Evolutionary conservation across 1,140 invertebrate genomes (phyloP), one percentile per base, ranked within the genome.

Genomic region (Leptonema lineaticorne): DNA sequence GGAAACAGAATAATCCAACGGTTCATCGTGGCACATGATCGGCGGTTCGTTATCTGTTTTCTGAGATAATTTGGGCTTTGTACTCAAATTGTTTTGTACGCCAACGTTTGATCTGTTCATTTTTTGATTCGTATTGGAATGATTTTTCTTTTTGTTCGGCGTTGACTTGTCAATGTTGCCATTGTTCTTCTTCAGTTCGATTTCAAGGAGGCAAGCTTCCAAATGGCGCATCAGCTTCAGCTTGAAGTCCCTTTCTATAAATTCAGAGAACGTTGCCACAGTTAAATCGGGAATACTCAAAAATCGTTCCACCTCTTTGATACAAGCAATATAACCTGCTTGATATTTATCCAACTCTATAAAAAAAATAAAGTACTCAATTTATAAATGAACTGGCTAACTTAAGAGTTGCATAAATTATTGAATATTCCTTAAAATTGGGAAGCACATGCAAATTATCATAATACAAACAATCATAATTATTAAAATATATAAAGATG

Each of bases 311-410:
- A 88, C 82, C 83, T 94, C 92, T 67, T 87, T 80, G 0, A 90
- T 89, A 75, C 92, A 94, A 78, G 93, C 92, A 74, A 89, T 85
- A 78, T 92, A 94, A 1, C 92, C 92, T 28, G 90, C 88, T 57
- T 81, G 77, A 73, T 85, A 85, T 74, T 83, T 84, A 67, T 83
- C 82, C 6, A 84, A 83, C 76, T 78, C 87, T 86, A 74, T 73
- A 80, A 41, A 7, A 20, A 16, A 8, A 29, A 59, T 8, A 59
- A 59, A 27, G n/a, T n/a, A n/a, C 37, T 56, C 18, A 57, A 48
- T 33, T 3, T 26, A 58, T 57, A 30, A 16, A 33, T 33, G 5
- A 33, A 33, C 29, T 33, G 29, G n/a, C n/a, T n/a, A n/a, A n/a
- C n/a, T n/a, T n/a, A n/a, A n/a, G n/a, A n/a, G n/a, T n/a, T n/a